Evolutionary conservation across 1,140 invertebrate species (phyloP), one percentile per base, ranked within the genome.

Genomic region (Acromyrmex echinatior): DNA sequence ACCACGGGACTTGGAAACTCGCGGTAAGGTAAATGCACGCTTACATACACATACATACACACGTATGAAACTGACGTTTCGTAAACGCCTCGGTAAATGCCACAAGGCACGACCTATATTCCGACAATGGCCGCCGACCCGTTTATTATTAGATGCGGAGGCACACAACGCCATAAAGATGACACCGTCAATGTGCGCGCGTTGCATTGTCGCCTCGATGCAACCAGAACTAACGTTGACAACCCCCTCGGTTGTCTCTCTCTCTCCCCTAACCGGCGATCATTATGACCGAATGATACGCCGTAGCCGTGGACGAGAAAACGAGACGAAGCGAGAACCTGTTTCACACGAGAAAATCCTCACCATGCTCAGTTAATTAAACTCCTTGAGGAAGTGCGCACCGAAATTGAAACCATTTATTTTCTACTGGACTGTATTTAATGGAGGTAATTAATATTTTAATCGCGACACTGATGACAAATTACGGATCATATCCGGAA

Each of bases 101-200:
- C 73, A 51, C 16, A 39, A 76, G 79, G 74, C 88, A 88, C 92
- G 93, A 93, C 93, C 93, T 87, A 93, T 93, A 92, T 94, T 88
- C 89, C 78, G 80, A 94, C 92, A 94, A 94, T 92, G 87, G 84
- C 73, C 56, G 49, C 51, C 88, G 89, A 88, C 85, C 89, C 87
- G 91, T 93, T 94, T 93, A 92, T 93, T 94, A 92, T 92, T 92
- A 89, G 90, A 87, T 87, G 86, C 84, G 77, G 68, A 74, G 77
- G 58, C 68, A 82, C 28, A 82, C 51, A 39, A 66, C 71, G 77
- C 66, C 85, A 70, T 63, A 86, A 89, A 90, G 87, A 90, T 68
- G 87, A 80, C 58, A 56, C 39, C 66, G 12, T 74, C 71, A 74
- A 35, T 53, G 31, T 74, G 53, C 12, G 53, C 73, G 35, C 49